phyloP scores from a whole-genome alignment of 2,113 vertebrate genomes.

The Gnathonemus echidnorhynchus region DNA sequence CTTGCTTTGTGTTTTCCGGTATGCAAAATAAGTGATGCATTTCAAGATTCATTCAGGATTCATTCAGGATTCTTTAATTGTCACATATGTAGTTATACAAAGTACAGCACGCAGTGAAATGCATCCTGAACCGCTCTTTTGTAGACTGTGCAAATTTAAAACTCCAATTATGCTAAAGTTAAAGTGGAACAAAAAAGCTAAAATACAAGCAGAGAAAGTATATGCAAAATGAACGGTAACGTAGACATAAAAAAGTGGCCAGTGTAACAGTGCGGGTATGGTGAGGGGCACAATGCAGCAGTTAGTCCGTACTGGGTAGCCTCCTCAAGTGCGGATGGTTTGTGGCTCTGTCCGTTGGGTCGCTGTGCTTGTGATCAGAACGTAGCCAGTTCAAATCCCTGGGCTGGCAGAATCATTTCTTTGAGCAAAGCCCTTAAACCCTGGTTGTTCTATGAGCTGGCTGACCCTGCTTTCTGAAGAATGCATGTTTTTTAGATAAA shows the following conservation, averaged over 20 bases:
- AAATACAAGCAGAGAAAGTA: too few relatives aligned
- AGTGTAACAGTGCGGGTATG: too few relatives aligned
- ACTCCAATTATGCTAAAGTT: too few relatives aligned
- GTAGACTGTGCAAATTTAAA: too few relatives aligned
- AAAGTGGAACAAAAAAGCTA: too few relatives aligned
- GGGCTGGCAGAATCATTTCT: neutral
- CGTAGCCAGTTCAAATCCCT: neutral
- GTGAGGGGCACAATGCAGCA: neutral
- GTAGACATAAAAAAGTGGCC: too few relatives aligned
- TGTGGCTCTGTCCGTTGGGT: neutral
- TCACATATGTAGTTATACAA: too few relatives aligned
- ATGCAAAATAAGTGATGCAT: neutral
- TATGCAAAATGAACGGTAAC: too few relatives aligned
- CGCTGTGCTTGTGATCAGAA: neutral
- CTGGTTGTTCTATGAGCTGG: neutral
- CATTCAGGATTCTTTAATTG: too few relatives aligned
- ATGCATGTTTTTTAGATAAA: neutral
- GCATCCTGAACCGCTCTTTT: too few relatives aligned
- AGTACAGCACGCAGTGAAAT: too few relatives aligned
- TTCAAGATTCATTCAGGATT: too few relatives aligned
- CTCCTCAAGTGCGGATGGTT: neutral
- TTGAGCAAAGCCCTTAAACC: neutral
- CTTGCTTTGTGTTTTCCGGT: neutral
- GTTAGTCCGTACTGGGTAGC: neutral
- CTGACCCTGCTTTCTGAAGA: neutral